Base-by-base conservation (phyloP, 2,797 vertebrate genomes). In the Lagocephalus sceleratus region DNA sequence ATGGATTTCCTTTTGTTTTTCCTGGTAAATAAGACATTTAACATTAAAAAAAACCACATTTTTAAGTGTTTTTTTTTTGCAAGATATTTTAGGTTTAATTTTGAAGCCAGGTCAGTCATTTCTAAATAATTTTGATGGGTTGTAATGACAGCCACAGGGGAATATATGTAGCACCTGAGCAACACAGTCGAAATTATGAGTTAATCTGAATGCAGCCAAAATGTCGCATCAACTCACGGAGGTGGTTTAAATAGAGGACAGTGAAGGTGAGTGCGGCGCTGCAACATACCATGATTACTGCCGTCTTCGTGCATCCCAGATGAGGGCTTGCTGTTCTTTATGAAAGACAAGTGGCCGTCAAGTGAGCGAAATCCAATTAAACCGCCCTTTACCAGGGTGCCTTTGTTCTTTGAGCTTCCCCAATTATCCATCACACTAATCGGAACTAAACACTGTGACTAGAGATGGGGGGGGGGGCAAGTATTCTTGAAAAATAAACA, bases 361-460 rank as follows among this genome's bases (percentile, higher is more conserved):
- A 56, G 55, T 46, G 62, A 60, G 51, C 66, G 57, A 20, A 48
- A 70, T 54, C 79, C 79, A 77, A 73, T 84, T 82, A 79, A 62
- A 52, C 43, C 21, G 42, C 57, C 51, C 20, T 43, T 26, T 44
- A 47, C 60, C 58, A 38, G 41, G 42, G 22, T 25, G 17, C 25
- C 44, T 62, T 54, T 50, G 9, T 22, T 71, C 40, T 32, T 59
- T 11, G 9, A 71, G 60, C 44, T 35, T 49, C 5, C 29, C 47
- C 47, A 45, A 42, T 75, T 63, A 68, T 57, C 52, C 26, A 19
- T 54, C 35, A 19, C 20, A 55, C 48, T 54, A 47, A 57, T 71
- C 51, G 65, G 29, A 60, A 32, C 20, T 17, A 20, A 40, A 61
- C 20, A 39, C 51, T 29, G 39, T 40, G 39, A n/a, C 16, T 20